Base-by-base conservation (phyloP, 2,888 invertebrate genomes). In the Liodrosophila aerea region DNA sequence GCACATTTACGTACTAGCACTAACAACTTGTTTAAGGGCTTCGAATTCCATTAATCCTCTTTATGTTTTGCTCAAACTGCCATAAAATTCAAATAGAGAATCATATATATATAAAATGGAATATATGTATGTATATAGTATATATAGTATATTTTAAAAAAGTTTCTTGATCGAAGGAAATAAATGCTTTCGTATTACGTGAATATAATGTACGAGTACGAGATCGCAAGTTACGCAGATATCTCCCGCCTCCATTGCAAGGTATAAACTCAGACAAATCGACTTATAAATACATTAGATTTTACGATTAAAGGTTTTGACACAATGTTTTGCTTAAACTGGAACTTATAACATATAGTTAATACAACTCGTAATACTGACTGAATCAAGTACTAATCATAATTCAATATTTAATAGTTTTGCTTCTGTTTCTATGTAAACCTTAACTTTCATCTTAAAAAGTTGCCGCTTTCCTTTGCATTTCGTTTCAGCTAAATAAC, bases 1-100 rank as follows among this genome's bases (percentile, higher is more conserved):
- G 85, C 85, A 85, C 85, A 73, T 66, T 73, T 61, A 69, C 58
- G 58, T 71, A 67, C 82, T 85, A 80, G 62, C 57, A 39, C 62
- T 80, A 76, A 59, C 73, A 78, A 70, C 70, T 50, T 52, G 49
- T 59, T 53, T n/a, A 59, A 43, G 33, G 50, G 36, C 30, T 44
- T 47, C 3, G 52, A 70, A 62, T 41, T 44, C 37, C 27, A 59
- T 36, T 31, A 57, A 43, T 37, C 47, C 40, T 27, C 29, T 34
- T 11, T 15, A 37, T 58, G 63, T 65, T 54, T 50, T 54, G 27
- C 54, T 62, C 61, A 68, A 80, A 64, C 18, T 50, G 51, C 37
- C 44, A 51, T 60, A 18, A 62, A 84, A 66, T 66, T 66, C 63
- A 73, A 70, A 60, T 54, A 50, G 43, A 58, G 61, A 45, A 49